A percentile compares a stretch with the other conserved stretches of the same genome.
These are phyloP conservation scores for Stictonetta naevosa DNA, from an alignment of 2,113 vertebrate species.

Conservation along the genomic window DNA sequence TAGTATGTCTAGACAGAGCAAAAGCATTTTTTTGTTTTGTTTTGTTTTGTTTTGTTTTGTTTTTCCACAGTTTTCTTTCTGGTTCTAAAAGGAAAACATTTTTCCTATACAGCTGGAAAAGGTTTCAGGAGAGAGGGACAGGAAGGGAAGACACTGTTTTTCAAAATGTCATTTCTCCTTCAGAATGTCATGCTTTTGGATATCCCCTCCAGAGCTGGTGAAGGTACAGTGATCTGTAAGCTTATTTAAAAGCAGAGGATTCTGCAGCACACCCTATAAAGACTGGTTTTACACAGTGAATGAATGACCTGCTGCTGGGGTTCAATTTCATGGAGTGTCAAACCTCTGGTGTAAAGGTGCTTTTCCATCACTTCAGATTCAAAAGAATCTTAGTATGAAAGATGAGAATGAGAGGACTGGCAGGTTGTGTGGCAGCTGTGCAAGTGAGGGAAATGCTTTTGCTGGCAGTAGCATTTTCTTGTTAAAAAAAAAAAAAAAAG, in stretches of 20 bases:
- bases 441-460: constrained; percentile 56
- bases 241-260: constrained; percentile 30
- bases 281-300: neutral
- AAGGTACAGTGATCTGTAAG: constrained; percentile 21
- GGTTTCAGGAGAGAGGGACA: no score
- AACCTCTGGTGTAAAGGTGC: constrained; percentile 21
- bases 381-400: constrained; percentile 63
- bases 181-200: neutral
- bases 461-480: constrained; percentile 31
- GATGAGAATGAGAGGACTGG: constrained; percentile 39
- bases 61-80: constrained; percentile 2
- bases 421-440: constrained; percentile 52
- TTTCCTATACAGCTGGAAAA: neutral
- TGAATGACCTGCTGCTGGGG: constrained; percentile 2
- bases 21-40: neutral
- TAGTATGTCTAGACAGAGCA: constrained; percentile 53
- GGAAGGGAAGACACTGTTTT: neutral
- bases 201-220: neutral
- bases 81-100: constrained; percentile 19
- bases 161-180: constrained; percentile 17
- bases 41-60: no score
- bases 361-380: constrained; percentile 62
- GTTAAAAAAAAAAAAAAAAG: neutral
- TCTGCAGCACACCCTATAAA: constrained; percentile 21
- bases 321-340: constrained; percentile 46